Evolutionary conservation across 2,888 invertebrate species (phyloP).

Genomic region (Ormia ochracea): DNA sequence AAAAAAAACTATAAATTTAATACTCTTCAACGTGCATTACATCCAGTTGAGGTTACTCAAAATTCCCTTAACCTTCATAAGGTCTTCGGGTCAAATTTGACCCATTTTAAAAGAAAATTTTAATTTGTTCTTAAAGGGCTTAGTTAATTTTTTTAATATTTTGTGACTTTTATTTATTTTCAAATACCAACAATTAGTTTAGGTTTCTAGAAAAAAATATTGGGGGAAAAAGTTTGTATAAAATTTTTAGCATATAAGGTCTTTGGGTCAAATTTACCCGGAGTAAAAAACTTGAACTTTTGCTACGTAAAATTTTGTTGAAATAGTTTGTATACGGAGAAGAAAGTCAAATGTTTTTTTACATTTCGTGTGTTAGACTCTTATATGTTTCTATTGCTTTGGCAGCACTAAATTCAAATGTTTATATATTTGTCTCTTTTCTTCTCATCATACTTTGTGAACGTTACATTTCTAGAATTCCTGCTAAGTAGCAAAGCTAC

Average conservation of each 20-base stretch:
- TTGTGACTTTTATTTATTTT: neutral
- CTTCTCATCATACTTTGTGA: neutral
- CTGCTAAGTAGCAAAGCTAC: no score
- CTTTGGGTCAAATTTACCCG: neutral
- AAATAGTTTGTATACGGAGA: no score
- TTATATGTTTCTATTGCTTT: neutral
- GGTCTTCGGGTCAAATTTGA: neutral
- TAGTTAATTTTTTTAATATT: neutral
- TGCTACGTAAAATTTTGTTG: no score
- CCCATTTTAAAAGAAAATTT: neutral
- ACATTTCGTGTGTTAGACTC: no score
- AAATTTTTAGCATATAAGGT: neutral
- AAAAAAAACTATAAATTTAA: no score
- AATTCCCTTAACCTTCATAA: neutral
- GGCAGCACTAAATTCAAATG: neutral
- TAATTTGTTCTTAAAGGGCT: neutral
- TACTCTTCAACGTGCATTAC: no score
- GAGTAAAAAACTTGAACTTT: neutral
- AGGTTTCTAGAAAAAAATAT: no score
- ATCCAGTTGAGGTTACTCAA: no score
- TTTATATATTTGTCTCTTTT: neutral
- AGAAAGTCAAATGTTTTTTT: no score
- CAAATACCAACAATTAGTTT: neutral
- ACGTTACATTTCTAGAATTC: neutral
- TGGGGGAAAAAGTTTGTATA: no score